Percentiles rank a stretch among this genome's conserved stretches.
These are phyloP conservation scores for Sceloporus undulatus DNA, from an alignment of 2,113 vertebrate genomes.

Conservation along the genomic window DNA sequence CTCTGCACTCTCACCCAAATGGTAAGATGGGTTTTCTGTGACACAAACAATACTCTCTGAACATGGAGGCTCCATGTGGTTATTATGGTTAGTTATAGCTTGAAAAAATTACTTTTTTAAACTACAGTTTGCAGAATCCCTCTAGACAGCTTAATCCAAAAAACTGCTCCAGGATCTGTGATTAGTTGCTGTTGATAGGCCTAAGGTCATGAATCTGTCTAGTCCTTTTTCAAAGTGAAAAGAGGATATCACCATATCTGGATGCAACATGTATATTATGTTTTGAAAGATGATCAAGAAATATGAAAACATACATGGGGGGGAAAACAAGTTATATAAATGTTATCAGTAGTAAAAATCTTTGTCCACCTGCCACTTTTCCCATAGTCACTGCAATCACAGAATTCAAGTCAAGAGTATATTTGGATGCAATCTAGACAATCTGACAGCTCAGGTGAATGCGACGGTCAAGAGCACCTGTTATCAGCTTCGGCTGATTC, in stretches of 20 bases:
- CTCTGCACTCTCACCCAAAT: neutral
- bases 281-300: neutral
- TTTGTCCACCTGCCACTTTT: neutral
- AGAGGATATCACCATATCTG: neutral
- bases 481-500: too few species aligned
- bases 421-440: neutral
- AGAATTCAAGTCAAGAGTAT: conserved; percentile 6
- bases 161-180: too few species aligned
- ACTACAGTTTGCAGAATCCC: too few species aligned
- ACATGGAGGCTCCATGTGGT: neutral
- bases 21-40: neutral
- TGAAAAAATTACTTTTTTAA: too few species aligned
- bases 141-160: too few species aligned
- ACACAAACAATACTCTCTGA: neutral
- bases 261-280: neutral
- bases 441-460: too few species aligned
- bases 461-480: too few species aligned
- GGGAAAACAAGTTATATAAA: conserved; percentile 1
- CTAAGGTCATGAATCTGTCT: neutral
- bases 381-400: neutral
- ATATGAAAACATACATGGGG: neutral
- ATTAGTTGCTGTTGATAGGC: neutral
- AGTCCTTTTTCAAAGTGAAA: neutral
- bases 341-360: neutral
- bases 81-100: neutral